A percentile compares a stretch with the other conserved stretches of the same genome.
Evolutionary conservation across 2,797 vertebrate genomes (phyloP).

Genomic region (Sylvia borin): DNA sequence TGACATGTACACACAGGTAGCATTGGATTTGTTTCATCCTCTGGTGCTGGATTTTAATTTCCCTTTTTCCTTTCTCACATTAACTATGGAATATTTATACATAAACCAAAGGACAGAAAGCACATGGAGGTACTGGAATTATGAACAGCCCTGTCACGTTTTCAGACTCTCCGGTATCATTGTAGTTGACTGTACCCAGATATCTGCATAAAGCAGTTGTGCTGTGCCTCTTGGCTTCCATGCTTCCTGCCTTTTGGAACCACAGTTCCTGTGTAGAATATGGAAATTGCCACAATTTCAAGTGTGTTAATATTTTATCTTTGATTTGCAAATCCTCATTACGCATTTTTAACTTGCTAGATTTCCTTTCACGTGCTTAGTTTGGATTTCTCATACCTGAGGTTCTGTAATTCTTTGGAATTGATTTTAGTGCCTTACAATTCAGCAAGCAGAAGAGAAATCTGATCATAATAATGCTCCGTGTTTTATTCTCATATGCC

Average conservation of each 20-base stretch:
- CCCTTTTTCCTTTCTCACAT: not conserved
- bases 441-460: not conserved
- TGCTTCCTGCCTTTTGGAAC: not conserved
- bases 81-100: not conserved
- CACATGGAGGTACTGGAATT: not conserved
- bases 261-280: not conserved
- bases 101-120: not conserved
- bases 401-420: not conserved
- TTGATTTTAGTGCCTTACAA: not conserved
- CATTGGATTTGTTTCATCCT: not conserved
- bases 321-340: not conserved
- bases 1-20: accelerated
- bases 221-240: not conserved
- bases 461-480: not conserved
- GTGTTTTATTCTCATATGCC: not conserved
- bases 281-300: not conserved
- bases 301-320: not conserved
- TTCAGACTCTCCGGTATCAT: not conserved
- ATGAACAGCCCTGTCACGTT: not conserved
- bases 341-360: not conserved
- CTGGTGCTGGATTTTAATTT: not conserved
- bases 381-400: not conserved
- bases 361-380: not conserved
- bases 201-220: not conserved
- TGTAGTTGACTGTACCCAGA: not conserved